These are phyloP conservation scores for Mellivora capensis DNA, from an alignment of 2,113 vertebrate species.

Conservation along the genomic window DNA sequence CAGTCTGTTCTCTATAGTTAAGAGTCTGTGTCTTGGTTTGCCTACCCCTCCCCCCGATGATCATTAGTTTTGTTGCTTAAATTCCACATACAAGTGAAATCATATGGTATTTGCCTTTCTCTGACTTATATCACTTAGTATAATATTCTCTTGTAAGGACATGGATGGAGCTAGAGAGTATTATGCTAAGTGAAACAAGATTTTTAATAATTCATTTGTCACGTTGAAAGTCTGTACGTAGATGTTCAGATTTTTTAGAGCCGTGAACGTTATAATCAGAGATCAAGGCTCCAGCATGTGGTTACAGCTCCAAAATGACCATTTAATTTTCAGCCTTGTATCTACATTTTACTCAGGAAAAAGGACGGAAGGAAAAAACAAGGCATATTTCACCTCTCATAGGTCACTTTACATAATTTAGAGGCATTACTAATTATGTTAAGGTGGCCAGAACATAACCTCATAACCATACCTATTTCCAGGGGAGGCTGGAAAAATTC, in stretches of 20 bases:
- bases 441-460: background rate
- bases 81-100: background rate
- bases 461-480: background rate
- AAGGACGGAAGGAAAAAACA: background rate
- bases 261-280: background rate
- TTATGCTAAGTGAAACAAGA: background rate
- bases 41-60: rapidly evolving
- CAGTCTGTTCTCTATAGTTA: background rate
- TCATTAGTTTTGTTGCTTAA: background rate
- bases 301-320: background rate
- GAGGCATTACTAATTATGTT: background rate
- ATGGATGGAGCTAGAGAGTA: background rate
- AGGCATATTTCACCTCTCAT: background rate
- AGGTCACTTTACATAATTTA: background rate
- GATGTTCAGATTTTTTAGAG: background rate
- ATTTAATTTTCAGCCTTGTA: background rate
- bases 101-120: background rate
- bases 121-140: background rate
- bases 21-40: background rate
- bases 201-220: background rate
- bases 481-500: background rate
- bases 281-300: background rate
- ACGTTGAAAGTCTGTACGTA: background rate
- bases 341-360: background rate
- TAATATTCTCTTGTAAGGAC: background rate